These are phyloP conservation scores for Helleia helle DNA, from an alignment of 2,888 invertebrate genomes.

Conservation along the genomic window DNA sequence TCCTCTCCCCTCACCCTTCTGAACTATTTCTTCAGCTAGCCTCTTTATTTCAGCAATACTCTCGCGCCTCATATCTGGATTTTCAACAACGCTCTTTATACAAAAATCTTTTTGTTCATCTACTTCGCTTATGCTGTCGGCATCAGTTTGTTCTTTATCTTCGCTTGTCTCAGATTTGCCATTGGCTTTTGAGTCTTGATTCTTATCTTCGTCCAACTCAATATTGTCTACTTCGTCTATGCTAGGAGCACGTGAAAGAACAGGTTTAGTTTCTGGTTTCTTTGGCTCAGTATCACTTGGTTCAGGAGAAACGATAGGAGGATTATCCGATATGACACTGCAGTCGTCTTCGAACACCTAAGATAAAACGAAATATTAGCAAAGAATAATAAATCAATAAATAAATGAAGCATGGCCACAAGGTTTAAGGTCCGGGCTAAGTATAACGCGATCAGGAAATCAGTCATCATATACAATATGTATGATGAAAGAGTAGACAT, in stretches of 20 bases:
- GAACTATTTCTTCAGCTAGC: conserved; percentile 63
- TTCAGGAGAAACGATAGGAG: conserved; percentile 64
- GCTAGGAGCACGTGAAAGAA: conserved; percentile 59
- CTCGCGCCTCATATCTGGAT: conserved; percentile 61
- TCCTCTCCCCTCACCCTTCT: conserved; percentile 62
- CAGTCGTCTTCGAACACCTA: conserved; percentile 75
- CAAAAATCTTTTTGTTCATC: conserved; percentile 48
- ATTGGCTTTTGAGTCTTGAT: conserved; percentile 51
- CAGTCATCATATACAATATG: too few species aligned
- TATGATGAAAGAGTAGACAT: too few species aligned
- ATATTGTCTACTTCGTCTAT: conserved; percentile 66
- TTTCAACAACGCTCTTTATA: conserved; percentile 57
- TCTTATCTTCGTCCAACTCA: conserved; percentile 52
- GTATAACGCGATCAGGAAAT: too few species aligned
- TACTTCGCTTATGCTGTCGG: conserved; percentile 68
- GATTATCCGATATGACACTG: conserved; percentile 71
- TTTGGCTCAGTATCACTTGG: conserved; percentile 62
- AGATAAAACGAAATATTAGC: conserved; percentile 8
- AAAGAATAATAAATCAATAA: too few species aligned
- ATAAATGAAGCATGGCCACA: too few species aligned
- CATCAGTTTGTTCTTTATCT: conserved; percentile 51
- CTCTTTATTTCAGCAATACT: conserved; percentile 66
- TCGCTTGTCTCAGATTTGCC: conserved; percentile 72
- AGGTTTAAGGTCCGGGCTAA: too few species aligned
- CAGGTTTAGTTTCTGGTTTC: conserved; percentile 44